Evolutionary conservation across 2,113 vertebrate species (phyloP).

Genomic region (Lepidothrix coronata): DNA sequence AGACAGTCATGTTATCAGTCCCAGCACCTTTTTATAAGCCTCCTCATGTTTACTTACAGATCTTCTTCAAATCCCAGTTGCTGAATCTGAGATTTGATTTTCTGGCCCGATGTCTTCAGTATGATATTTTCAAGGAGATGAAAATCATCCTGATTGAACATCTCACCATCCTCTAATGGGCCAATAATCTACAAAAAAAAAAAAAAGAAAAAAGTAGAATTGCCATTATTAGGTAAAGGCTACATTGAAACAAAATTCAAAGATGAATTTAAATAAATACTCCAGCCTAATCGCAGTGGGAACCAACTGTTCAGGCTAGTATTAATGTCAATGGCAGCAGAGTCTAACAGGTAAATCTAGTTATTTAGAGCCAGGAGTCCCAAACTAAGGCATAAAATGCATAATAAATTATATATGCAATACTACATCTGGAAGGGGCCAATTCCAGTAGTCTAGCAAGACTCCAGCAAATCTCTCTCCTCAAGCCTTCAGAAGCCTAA

Average conservation of each 20-base stretch:
- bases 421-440: background rate
- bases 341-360: background rate
- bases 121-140: conserved; percentile 95
- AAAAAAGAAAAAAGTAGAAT: background rate
- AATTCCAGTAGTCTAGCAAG: background rate
- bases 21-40: background rate
- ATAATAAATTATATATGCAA: background rate
- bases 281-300: background rate
- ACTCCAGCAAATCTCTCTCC: background rate
- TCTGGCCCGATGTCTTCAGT: conserved; percentile 92
- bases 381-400: background rate
- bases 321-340: background rate
- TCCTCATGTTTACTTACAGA: conserved; percentile 76
- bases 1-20: background rate
- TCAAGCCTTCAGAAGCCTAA: background rate
- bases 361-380: background rate
- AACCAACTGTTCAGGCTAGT: background rate
- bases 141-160: conserved; percentile 98
- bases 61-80: conserved; percentile 90
- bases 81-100: conserved; percentile 91
- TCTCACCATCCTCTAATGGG: conserved; percentile 86
- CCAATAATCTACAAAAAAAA: conserved; percentile 85
- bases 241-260: background rate
- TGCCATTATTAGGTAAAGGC: background rate
- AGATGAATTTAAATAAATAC: background rate